Evolutionary conservation across 2,797 vertebrate species (phyloP), one percentile per base, ranked within the genome.

Genomic region (Betta splendens): DNA sequence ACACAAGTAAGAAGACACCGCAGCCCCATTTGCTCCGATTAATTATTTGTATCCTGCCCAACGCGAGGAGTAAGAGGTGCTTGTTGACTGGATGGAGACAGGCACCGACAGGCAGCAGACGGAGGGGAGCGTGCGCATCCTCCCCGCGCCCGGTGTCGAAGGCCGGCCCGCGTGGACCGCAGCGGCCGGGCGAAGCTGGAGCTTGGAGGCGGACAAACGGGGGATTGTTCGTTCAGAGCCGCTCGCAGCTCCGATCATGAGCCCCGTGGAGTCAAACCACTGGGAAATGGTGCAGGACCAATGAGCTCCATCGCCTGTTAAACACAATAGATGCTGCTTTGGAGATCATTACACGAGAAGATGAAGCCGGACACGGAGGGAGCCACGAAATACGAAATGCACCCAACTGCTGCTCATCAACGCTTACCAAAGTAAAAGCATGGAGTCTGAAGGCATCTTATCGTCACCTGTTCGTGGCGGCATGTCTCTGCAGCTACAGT

Each of bases 31-130:
- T 72, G 38, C 61, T 63, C 53, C 36, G 38, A 84, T 91, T 28
- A 80, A 87, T 85, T 66, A 89, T 85, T 87, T 86, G 74, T 66
- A 63, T 55, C 55, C 36, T 38, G 48, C 42, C 59, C 49, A 67
- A 64, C 36, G 29, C 53, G 32, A 56, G 28, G n/a, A 13, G 55
- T 12, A n/a, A 8, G 42, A 55, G 48, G 45, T 58, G 51, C 54
- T 72, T 49, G 12, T 28, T 62, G 7, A 45, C 16, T 11, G 43
- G 29, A 26, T 45, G 21, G 54, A 73, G 64, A 39, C 58, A 29
- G 51, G 70, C 33, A 49, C 29, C 35, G 63, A 51, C 61, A 78
- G 25, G 54, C 52, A 50, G 8, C 42, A 5, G 12, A 28, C 1
- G 39, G 5, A 46, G 36, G 21, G 45, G 20, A 54, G 15, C 10